phyloP scores from a whole-genome alignment of 2,797 vertebrate genomes.

The Pantherophis alleghaniensis region DNA sequence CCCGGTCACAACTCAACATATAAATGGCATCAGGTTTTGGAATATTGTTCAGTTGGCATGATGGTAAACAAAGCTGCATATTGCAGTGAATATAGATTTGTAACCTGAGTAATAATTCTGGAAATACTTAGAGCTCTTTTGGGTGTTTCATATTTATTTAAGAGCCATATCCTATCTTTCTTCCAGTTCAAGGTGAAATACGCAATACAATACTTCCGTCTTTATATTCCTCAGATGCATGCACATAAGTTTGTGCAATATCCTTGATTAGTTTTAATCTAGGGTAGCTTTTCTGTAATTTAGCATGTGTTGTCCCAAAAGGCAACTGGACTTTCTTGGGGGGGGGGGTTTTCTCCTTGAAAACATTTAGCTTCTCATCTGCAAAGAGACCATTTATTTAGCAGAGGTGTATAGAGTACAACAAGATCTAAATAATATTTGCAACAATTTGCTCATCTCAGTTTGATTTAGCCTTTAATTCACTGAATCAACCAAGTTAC shows the following conservation, averaged over 20 bases:
- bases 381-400: background rate
- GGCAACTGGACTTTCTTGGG: background rate
- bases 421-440: background rate
- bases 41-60: background rate
- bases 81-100: background rate
- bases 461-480: background rate
- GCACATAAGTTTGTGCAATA: background rate
- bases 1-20: background rate
- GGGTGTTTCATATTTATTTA: background rate
- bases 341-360: background rate
- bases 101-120: background rate
- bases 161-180: background rate
- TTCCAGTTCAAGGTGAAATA: background rate
- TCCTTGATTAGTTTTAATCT: background rate
- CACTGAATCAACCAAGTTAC: background rate
- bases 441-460: background rate
- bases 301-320: background rate
- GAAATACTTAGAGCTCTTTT: background rate
- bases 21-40: background rate
- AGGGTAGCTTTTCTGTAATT: background rate
- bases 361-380: background rate
- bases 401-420: background rate
- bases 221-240: background rate
- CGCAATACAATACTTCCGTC: accelerated
- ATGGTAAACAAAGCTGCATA: background rate